Conservation (phyloP, 2,888 invertebrate species). For the Drosophila anomelani region DNA sequence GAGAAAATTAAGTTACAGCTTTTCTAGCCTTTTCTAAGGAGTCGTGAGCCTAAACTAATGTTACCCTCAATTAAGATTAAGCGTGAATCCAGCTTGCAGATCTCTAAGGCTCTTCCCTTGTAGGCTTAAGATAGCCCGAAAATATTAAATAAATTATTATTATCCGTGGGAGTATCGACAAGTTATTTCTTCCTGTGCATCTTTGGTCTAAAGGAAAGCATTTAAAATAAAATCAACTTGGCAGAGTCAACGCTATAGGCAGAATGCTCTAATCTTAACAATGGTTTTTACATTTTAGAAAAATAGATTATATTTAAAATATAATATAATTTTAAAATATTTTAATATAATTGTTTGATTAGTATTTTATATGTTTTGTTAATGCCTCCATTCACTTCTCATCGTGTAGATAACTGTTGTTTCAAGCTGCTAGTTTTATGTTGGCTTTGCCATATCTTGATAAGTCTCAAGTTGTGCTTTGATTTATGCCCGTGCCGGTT, state of each 20-base stretch:
- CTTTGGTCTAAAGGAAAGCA: not conserved
- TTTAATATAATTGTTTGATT: not conserved
- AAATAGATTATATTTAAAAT: not conserved
- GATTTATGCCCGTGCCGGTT: constrained; percentile 54
- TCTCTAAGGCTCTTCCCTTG: not conserved
- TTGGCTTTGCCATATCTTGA: constrained; percentile 39
- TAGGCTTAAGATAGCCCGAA: not conserved
- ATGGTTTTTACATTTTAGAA: not conserved
- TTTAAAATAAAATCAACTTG: not conserved
- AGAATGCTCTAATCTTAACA: not conserved
- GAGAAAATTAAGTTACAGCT: not conserved
- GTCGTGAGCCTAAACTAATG: no score
- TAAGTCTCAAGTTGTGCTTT: constrained; percentile 42
- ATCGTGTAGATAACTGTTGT: constrained; percentile 39
- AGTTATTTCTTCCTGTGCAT: not conserved
- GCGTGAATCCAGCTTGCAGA: not conserved
- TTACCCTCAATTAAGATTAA: no score
- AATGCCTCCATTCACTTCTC: not conserved
- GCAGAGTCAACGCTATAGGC: not conserved
- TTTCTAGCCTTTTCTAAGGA: no score
- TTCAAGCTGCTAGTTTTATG: constrained; percentile 33
- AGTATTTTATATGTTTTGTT: not conserved
- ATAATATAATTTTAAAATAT: not conserved
- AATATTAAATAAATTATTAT: not conserved
- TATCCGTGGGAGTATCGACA: not conserved